Evolutionary conservation across 2,797 vertebrate species (phyloP), one percentile per base, ranked within the genome.

Genomic region (Alouatta caraya): DNA sequence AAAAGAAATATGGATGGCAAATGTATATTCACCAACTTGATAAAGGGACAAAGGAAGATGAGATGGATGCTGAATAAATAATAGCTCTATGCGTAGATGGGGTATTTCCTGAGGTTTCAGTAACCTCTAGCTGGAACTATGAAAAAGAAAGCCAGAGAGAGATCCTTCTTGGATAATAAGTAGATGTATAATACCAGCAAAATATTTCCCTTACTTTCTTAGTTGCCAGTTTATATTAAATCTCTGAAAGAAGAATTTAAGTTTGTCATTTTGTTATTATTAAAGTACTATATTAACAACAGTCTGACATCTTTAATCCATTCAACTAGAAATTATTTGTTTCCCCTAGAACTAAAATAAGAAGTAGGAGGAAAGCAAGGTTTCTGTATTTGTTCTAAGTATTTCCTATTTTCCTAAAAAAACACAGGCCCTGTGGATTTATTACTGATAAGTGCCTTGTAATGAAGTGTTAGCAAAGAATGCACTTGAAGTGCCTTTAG

Each of bases 401-500:
- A 86, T 96, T 97, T 97, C 70, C 87, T 96, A 52, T 92, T 97
- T 97, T 95, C 90, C 89, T 95, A 55, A 61, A 84, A 96, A 96
- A 92, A 44, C n/a, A 93, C 44, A 92, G 92, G 81, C 97, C 93
- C 92, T 98, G 88, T 57, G 93, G 96, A 98, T 98, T 98, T 98
- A 91, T 98, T 98, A 97, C 97, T 97, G 88, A 94, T 97, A 97
- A 98, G 93, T 39, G 61, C 95, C 33, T 96, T 96, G 76, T 98
- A 97, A 97, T 97, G 97, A 96, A 98, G 94, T 96, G 93, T 83
- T 94, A 96, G 87, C 26, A 79, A 96, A 96, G 96, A 98, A 93
- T 28, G 96, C 94, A 97, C 96, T 98, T 98, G 97, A 98, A 98
- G 98, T 98, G 97, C 97, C 98, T 97, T 98, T 79, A 98, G 98